These are phyloP conservation scores for Aphodius sticticus DNA, from an alignment of 2,888 invertebrate genomes.

Conservation along the genomic window DNA sequence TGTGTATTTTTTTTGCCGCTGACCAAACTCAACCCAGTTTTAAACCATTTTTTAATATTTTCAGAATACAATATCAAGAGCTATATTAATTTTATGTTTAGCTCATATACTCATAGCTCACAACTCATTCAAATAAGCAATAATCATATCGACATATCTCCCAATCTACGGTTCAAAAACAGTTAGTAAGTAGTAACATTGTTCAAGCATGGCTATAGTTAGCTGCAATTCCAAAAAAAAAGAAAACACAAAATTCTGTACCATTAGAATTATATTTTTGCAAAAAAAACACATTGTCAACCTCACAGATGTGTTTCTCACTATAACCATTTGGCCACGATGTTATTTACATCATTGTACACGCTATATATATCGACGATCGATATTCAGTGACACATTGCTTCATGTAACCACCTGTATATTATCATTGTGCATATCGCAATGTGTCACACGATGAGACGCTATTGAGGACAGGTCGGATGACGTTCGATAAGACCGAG, in stretches of 20 bases:
- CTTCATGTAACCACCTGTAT: conserved; percentile 23
- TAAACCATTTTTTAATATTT: no score
- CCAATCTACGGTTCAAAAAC: conserved; percentile 11
- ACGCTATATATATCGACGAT: conserved; percentile 27
- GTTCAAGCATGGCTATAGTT: conserved; percentile 34
- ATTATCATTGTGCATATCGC: conserved; percentile 18
- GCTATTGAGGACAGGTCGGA: not conserved
- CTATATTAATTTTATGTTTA: no score
- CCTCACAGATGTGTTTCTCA: conserved; percentile 36
- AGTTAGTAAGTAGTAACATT: conserved; percentile 24
- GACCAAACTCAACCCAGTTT: no score
- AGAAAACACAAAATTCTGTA: conserved; percentile 14
- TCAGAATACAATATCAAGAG: no score
- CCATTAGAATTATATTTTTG: not conserved
- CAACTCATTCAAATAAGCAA: not conserved
- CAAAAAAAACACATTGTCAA: conserved; percentile 14
- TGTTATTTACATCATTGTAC: conserved; percentile 48
- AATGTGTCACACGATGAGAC: conserved; percentile 17
- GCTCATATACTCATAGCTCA: not conserved
- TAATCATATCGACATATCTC: conserved; percentile 13
- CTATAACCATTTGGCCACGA: conserved; percentile 38
- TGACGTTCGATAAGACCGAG: not conserved
- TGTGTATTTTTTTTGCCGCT: no score
- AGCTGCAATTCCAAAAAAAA: conserved; percentile 21
- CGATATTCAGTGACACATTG: conserved; percentile 26